Evolutionary conservation across 2,113 vertebrate species (phyloP).

Genomic region (Redunca redunca): DNA sequence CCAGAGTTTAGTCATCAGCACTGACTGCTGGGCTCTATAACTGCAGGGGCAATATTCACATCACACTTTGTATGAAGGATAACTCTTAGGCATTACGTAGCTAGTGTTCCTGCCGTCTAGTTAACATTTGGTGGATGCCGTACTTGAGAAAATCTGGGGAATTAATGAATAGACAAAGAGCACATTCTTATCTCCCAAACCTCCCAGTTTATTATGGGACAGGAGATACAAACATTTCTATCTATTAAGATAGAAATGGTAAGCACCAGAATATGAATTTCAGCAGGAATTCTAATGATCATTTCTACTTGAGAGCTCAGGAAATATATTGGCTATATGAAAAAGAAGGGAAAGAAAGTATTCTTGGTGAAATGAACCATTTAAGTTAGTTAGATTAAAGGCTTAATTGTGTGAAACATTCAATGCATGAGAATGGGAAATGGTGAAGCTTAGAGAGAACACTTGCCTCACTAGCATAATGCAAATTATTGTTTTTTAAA

Average conservation of each 20-base stretch:
- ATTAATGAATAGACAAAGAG: not conserved
- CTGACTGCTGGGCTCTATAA: not conserved
- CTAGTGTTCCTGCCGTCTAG: not conserved
- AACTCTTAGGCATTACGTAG: not conserved
- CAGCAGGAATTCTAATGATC: not conserved
- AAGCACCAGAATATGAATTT: not conserved
- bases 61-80: not conserved
- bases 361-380: not conserved
- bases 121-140: not conserved
- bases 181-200: not conserved
- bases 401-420: not conserved
- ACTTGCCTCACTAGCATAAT: not conserved
- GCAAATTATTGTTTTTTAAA: not conserved
- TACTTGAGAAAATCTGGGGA: not conserved
- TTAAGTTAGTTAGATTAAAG: not conserved
- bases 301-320: not conserved
- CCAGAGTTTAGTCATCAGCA: not conserved
- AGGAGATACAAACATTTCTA: not conserved
- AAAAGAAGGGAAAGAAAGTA: not conserved
- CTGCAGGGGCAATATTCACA: not conserved
- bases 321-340: not conserved
- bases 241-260: not conserved
- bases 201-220: not conserved
- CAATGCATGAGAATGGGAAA: not conserved
- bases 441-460: not conserved